Conservation (phyloP, 1,140 invertebrate genomes). For the Limonius californicus region DNA sequence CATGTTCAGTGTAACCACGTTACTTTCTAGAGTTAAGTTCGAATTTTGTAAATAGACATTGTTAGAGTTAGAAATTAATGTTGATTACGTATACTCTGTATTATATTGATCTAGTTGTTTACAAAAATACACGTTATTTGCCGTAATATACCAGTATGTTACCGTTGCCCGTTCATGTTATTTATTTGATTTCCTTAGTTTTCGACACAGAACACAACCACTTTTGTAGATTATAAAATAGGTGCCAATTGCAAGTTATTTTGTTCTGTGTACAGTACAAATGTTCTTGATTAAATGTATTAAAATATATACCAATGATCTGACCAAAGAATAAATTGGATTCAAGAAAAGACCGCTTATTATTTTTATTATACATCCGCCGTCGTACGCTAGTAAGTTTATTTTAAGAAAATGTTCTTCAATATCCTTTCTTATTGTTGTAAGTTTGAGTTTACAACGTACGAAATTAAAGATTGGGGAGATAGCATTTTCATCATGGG, state of each 20-base stretch:
- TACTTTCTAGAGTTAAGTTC: slow-evolving; percentile 2
- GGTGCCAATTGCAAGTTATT: slow-evolving; percentile 20
- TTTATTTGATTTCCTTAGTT: slow-evolving; percentile 16
- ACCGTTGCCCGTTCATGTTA: slow-evolving; percentile 19
- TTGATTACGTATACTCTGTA: slow-evolving; percentile 31
- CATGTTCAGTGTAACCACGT: slow-evolving; percentile 2
- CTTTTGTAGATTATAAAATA: slow-evolving; percentile 15
- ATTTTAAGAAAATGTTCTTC: slow-evolving; percentile 32
- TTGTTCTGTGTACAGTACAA: slow-evolving; percentile 13
- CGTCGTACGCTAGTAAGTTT: background rate
- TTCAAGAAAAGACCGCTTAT: background rate
- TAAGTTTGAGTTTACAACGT: slow-evolving; percentile 40
- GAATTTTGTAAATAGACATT: slow-evolving; percentile 23
- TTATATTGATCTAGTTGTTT: slow-evolving; percentile 26
- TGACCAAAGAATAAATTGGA: slow-evolving; percentile 36
- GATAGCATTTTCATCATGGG: slow-evolving; percentile 32
- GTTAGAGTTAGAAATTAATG: slow-evolving; percentile 31
- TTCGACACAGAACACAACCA: background rate
- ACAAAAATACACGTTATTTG: slow-evolving; percentile 24
- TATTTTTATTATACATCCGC: slow-evolving; percentile 2
- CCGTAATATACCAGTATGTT: slow-evolving; percentile 19
- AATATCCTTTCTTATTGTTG: slow-evolving; percentile 37
- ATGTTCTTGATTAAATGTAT: slow-evolving; percentile 10
- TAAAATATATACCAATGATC: slow-evolving; percentile 31
- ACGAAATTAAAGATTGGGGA: slow-evolving; percentile 39